Percentiles rank a stretch among this genome's conserved stretches.
phyloP scores from a whole-genome alignment of 1,140 invertebrate genomes.

The Glossosoma conforme region DNA sequence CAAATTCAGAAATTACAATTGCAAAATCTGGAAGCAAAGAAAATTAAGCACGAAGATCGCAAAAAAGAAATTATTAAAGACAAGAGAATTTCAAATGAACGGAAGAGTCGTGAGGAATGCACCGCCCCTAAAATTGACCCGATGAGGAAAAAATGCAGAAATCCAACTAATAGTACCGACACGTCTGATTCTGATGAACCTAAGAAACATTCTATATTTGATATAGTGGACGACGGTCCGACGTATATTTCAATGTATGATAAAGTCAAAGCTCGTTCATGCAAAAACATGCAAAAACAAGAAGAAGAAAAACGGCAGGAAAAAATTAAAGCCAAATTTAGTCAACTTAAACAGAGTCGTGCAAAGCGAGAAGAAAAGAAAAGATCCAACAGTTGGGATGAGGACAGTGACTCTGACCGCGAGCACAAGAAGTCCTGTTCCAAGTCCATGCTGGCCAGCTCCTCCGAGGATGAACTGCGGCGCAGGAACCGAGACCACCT shows the following conservation, averaged over 20 bases:
- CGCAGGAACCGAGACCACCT: constrained; percentile 38
- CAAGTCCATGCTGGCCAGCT: constrained; percentile 52
- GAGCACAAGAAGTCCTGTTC: constrained; percentile 40
- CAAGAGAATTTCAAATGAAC: constrained; percentile 49
- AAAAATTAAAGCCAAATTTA: constrained; percentile 84
- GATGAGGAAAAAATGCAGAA: constrained; percentile 47
- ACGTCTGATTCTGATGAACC: constrained; percentile 68
- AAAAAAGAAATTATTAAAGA: constrained; percentile 47
- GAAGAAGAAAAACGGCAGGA: constrained; percentile 85
- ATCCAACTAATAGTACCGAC: constrained; percentile 52
- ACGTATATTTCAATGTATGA: constrained; percentile 97
- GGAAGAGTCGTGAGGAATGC: constrained; percentile 47
- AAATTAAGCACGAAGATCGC: constrained; percentile 44
- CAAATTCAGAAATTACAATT: constrained; percentile 50
- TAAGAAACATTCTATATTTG: constrained; percentile 88
- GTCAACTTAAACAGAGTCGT: constrained; percentile 79
- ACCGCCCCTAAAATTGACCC: constrained; percentile 35
- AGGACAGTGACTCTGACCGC: constrained; percentile 63
- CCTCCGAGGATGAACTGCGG: constrained; percentile 53
- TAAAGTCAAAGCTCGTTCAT: constrained; percentile 93
- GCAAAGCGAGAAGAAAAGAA: constrained; percentile 84
- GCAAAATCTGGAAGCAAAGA: constrained; percentile 48
- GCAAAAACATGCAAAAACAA: constrained; percentile 85
- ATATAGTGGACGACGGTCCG: constrained; percentile 83
- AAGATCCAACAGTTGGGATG: constrained; percentile 79